phyloP scores from a whole-genome alignment of 2,113 vertebrate genomes.

The Orientallactaga bullata region DNA sequence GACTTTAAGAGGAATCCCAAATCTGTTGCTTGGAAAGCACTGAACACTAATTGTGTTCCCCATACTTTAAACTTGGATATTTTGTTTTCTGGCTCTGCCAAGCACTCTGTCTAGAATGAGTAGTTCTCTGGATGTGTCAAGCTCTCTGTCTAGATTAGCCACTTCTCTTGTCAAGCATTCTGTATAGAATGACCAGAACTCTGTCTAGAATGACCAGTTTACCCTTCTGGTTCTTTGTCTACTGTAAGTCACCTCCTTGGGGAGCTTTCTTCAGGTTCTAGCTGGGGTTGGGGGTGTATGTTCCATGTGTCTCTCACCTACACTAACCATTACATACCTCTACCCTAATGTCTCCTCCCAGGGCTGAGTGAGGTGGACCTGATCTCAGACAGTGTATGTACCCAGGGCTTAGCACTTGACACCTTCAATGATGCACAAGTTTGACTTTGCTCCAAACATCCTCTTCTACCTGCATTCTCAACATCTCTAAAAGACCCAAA shows the following conservation, averaged over 20 bases:
- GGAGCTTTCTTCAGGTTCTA: background rate
- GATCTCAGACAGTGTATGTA: too few relatives aligned
- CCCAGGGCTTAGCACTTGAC: rapidly evolving
- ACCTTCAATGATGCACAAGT: background rate
- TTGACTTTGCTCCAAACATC: background rate
- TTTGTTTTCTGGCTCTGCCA: background rate
- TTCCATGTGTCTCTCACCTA: background rate
- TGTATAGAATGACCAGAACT: too few relatives aligned
- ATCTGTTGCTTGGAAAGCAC: background rate
- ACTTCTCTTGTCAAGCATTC: too few relatives aligned
- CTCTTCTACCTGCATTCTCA: background rate
- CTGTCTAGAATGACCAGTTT: too few relatives aligned
- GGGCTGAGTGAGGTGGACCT: background rate
- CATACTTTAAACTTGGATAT: background rate
- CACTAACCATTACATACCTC: too few relatives aligned
- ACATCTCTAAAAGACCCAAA: background rate
- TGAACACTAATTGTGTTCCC: background rate
- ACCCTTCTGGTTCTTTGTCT: background rate
- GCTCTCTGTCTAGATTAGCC: too few relatives aligned
- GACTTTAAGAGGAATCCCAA: background rate
- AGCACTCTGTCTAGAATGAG: background rate
- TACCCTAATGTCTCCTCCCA: background rate
- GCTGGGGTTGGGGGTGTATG: background rate
- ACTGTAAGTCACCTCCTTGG: background rate
- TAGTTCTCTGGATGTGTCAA: background rate